A percentile compares a stretch with the other conserved stretches of the same genome.
Evolutionary conservation across 2,797 vertebrate species (phyloP).

Genomic region (Allobates femoralis): DNA sequence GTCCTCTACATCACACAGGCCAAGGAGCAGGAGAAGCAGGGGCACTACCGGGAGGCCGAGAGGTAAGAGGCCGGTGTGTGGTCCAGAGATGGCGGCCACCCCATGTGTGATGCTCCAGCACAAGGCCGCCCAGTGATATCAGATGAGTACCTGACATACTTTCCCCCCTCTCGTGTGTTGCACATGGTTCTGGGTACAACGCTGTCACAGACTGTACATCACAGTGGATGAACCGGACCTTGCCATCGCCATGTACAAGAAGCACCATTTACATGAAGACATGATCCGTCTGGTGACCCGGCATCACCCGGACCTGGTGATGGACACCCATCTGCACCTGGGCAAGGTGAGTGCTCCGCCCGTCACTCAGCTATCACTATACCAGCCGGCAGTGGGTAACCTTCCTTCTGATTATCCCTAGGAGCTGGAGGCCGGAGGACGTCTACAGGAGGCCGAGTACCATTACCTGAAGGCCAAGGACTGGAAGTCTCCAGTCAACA

Average conservation of each 20-base stretch:
- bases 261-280: conserved; percentile 89
- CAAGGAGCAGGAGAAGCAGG: conserved; percentile 89
- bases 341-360: conserved; percentile 81
- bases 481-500: conserved; percentile 91
- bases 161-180: no score
- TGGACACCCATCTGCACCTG: conserved; percentile 89
- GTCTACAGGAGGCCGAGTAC: conserved; percentile 84
- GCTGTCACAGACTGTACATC: conserved; percentile 80
- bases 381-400: background rate
- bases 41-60: conserved; percentile 92
- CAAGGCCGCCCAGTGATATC: no score
- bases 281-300: conserved; percentile 89
- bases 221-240: conserved; percentile 87
- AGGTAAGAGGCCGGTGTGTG: conserved; percentile 76
- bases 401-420: conserved; percentile 64
- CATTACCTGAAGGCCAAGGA: conserved; percentile 93
- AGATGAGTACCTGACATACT: no score
- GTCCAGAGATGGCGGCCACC: no score
- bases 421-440: conserved; percentile 89
- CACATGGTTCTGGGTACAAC: no score
- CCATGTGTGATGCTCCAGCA: no score
- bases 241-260: conserved; percentile 97
- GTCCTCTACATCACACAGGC: conserved; percentile 88
- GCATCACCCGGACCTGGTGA: conserved; percentile 87
- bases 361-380: rapidly evolving